Base-by-base conservation (phyloP, 2,113 vertebrate genomes). In the Tetrax tetrax region DNA sequence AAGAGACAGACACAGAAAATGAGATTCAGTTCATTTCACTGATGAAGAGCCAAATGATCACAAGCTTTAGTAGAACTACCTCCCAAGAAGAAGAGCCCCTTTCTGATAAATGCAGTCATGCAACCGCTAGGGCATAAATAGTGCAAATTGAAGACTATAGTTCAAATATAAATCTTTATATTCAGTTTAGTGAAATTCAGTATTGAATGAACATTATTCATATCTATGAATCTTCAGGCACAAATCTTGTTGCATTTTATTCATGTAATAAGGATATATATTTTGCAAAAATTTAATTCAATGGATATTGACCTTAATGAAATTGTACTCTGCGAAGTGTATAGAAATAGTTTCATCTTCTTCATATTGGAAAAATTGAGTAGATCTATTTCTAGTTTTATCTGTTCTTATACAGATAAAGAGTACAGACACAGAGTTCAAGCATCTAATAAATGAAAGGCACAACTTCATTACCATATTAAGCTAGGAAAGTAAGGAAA, bases 251-350 rank as follows among this genome's bases (percentile, higher is more conserved):
- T 96, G 84, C 50, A 80, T 94, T 96, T 87, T 91, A 87, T 96
- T 95, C 87, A 69, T 65, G 69, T 86, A 91, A 96, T 93, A 95
- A 96, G 69, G 94, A 61, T 50, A 65, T 86, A 68, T 72, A 78
- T 93, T 94, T 95, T 91, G 76, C 79, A 94, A 90, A 90, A 87
- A 23, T 86, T 93, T 83, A 66, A 83, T 93, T 98, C 96, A 97
- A 24, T 89, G 91, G 88, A 92, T 96, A 78, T 87, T 5, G 14
- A 47, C 84, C 79, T 91, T 96, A 97, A 98, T 97, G 79, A 97
- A 97, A 97, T 97, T 96, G 93, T 96, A 93, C 69, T 96, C 90
- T 97, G 94, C 81, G 83, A 96, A 95, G 43, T 90, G 77, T 94
- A 85, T 94, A 96, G 94, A 95, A 96, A 77, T 83, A 48, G 61